Evolutionary conservation across 92 coral and sea anemone species (phyloP).

Genomic region (Nematostella vectensis): DNA sequence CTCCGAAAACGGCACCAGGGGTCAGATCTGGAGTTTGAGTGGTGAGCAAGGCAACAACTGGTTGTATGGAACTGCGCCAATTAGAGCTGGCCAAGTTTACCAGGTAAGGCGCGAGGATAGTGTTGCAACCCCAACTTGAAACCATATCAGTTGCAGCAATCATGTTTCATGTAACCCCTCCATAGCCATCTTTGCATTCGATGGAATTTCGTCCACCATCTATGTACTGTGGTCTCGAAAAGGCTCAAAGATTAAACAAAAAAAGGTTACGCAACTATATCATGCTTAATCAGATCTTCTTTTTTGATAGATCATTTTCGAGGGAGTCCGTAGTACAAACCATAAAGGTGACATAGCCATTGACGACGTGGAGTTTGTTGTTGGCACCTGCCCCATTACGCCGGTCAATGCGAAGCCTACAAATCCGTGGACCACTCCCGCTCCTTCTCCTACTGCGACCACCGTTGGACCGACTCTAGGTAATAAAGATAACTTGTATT

Average conservation of each 20-base stretch:
- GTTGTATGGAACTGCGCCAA: slow-evolving; percentile 83
- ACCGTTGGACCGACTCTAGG: slow-evolving; percentile 60
- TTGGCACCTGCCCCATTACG: slow-evolving; percentile 69
- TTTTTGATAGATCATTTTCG: slow-evolving; percentile 85
- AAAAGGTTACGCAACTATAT: too few relatives aligned
- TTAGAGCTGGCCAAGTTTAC: slow-evolving; percentile 55
- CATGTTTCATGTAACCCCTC: too few relatives aligned
- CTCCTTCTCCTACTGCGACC: slow-evolving; percentile 30
- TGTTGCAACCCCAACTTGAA: too few relatives aligned
- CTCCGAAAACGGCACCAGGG: slow-evolving; percentile 47
- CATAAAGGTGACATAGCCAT: slow-evolving; percentile 77
- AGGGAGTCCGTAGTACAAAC: slow-evolving; percentile 61
- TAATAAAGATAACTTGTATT: too few relatives aligned
- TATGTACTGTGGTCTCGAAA: too few relatives aligned
- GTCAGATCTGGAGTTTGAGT: slow-evolving; percentile 61
- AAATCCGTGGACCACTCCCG: slow-evolving; percentile 63
- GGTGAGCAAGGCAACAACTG: slow-evolving; percentile 51
- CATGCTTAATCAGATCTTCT: too few relatives aligned
- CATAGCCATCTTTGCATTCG: too few relatives aligned
- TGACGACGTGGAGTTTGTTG: slow-evolving; percentile 79
- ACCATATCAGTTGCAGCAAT: too few relatives aligned
- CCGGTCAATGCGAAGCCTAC: slow-evolving; percentile 63
- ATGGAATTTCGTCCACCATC: too few relatives aligned
- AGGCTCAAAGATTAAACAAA: too few relatives aligned
- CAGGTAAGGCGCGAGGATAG: slow-evolving; percentile 55